Conservation (phyloP, 2,797 vertebrate genomes). For the Phataginus tetradactyla region DNA sequence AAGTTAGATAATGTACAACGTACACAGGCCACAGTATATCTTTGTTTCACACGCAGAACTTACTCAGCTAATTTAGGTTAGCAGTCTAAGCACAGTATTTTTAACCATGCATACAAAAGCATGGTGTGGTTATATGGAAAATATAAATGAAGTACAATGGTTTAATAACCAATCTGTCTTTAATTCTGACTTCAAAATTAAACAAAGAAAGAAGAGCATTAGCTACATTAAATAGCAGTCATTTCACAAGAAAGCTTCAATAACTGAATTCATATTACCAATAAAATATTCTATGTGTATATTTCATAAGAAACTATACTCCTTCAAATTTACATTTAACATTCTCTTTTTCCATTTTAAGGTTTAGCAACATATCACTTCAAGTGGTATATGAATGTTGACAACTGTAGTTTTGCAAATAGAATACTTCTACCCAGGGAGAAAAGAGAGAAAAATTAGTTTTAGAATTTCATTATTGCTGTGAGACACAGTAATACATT, state of each 20-base stretch:
- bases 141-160: background rate
- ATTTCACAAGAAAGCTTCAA: background rate
- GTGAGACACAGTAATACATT: background rate
- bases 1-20: background rate
- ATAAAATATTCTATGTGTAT: background rate
- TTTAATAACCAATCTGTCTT: background rate
- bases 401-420: slow-evolving; percentile 37
- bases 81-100: background rate
- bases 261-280: background rate
- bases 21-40: background rate
- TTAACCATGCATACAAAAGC: background rate
- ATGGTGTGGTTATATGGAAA: background rate
- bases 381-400: background rate
- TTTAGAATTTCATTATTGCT: slow-evolving; percentile 53
- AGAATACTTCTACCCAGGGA: slow-evolving; percentile 34
- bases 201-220: background rate
- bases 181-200: background rate
- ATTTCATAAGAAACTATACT: background rate
- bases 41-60: background rate
- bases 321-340: background rate
- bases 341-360: background rate
- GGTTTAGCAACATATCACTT: slow-evolving; percentile 1
- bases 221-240: background rate
- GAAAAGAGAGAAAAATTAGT: slow-evolving; percentile 35
- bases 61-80: background rate